Evolutionary conservation across 2,113 vertebrate species (phyloP).

Genomic region (Sorex araneus): DNA sequence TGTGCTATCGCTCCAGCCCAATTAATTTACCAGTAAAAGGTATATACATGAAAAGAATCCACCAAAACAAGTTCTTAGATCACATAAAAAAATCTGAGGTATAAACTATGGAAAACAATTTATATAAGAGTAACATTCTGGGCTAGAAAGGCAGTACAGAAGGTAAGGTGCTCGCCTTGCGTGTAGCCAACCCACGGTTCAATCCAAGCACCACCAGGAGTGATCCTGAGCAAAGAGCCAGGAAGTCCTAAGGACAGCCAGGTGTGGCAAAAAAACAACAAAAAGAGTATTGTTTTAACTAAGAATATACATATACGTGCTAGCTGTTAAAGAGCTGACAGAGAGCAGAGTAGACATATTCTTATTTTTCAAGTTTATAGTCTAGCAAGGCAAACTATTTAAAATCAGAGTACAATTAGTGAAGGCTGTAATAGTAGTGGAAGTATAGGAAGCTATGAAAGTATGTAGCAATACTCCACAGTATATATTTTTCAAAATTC

Average conservation of each 20-base stretch:
- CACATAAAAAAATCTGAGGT: background rate
- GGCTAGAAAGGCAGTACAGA: no score
- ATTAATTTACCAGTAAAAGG: no score
- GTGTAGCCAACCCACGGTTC: no score
- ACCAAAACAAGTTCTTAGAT: constrained; percentile 21
- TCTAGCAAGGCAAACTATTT: background rate
- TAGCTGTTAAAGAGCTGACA: background rate
- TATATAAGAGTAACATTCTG: no score
- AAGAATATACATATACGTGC: background rate
- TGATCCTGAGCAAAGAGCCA: no score
- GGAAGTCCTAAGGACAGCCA: no score
- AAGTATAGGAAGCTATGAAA: background rate
- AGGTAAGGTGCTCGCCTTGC: no score
- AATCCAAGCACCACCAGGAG: no score
- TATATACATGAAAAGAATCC: background rate
- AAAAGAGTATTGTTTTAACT: background rate
- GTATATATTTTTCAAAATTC: background rate
- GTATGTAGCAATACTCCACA: background rate
- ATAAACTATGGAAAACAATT: no score
- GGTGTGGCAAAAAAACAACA: no score
- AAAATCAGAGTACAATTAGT: background rate
- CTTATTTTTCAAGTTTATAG: background rate
- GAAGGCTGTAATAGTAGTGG: background rate
- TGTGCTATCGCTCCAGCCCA: no score
- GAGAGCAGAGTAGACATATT: background rate